These are phyloP conservation scores for Cerastis rubricosa DNA, from an alignment of 2,888 invertebrate species.

Conservation along the genomic window DNA sequence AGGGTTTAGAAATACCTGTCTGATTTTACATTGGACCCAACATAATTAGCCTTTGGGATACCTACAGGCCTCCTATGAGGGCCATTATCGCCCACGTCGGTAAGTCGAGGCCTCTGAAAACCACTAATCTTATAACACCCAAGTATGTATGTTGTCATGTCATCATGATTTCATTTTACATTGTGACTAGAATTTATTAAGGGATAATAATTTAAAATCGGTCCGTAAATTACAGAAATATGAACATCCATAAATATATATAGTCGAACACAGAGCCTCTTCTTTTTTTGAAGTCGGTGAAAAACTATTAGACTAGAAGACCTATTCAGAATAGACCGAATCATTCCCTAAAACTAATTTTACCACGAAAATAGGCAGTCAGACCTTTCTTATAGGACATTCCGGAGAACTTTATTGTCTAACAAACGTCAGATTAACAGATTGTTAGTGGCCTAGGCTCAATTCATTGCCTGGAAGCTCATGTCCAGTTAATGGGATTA, in stretches of 20 bases:
- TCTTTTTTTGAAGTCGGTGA: no score
- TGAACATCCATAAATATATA: no score
- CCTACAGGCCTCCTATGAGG: not conserved
- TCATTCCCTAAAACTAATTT: slow-evolving; percentile 20
- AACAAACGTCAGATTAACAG: slow-evolving; percentile 57
- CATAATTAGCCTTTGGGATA: not conserved
- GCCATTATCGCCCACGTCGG: not conserved
- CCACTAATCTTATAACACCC: no score
- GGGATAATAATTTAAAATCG: no score
- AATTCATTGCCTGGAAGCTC: slow-evolving; percentile 42
- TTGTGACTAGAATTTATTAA: no score
- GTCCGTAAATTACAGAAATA: no score
- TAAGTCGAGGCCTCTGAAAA: no score
- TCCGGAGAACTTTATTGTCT: slow-evolving; percentile 40
- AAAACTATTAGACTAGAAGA: slow-evolving; percentile 6
- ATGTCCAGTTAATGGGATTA: slow-evolving; percentile 49
- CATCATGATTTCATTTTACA: no score
- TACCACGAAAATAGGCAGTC: slow-evolving; percentile 13
- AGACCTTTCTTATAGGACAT: slow-evolving; percentile 25
- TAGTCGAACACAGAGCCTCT: no score
- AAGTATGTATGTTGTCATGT: no score
- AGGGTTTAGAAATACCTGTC: not conserved
- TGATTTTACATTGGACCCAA: not conserved
- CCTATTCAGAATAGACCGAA: slow-evolving; percentile 6
- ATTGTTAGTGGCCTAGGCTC: slow-evolving; percentile 42